Evolutionary conservation across 2,888 invertebrate species (phyloP).

Genomic region (Ptychoptera albimana): DNA sequence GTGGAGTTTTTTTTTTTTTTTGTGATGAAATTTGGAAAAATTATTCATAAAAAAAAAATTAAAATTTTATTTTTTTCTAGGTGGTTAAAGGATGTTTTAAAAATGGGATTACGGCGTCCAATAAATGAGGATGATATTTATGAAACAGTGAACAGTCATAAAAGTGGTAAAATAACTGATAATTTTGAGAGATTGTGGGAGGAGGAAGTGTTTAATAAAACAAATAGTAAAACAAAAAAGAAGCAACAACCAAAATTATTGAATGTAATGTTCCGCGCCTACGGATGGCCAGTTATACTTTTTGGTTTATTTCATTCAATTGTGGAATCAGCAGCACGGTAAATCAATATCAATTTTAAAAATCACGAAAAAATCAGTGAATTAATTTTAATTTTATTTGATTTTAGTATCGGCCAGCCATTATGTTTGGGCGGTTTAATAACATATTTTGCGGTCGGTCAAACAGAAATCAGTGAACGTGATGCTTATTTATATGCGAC

Average conservation of each 20-base stretch:
- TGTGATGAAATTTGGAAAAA: too few relatives aligned
- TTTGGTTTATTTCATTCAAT: conserved; percentile 5
- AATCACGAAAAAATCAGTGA: neutral
- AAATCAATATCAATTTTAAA: conserved; percentile 2
- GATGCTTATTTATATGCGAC: conserved; percentile 51
- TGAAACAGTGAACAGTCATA: conserved; percentile 2
- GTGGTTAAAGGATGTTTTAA: conserved; percentile 7
- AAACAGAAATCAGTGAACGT: conserved; percentile 29
- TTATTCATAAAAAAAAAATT: too few relatives aligned
- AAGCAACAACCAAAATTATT: conserved; percentile 9
- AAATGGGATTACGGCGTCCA: conserved; percentile 4
- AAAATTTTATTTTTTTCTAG: neutral
- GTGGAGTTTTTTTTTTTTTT: neutral
- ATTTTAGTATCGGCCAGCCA: conserved; percentile 41
- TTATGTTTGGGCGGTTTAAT: conserved; percentile 42
- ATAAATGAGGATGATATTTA: conserved; percentile 7
- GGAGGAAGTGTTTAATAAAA: conserved; percentile 4
- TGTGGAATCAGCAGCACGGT: conserved; percentile 3
- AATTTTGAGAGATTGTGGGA: conserved; percentile 19
- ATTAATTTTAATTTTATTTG: conserved; percentile 9
- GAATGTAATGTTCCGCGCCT: conserved; percentile 3
- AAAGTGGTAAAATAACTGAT: conserved; percentile 16
- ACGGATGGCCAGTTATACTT: conserved; percentile 2
- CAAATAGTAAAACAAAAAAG: conserved; percentile 1
- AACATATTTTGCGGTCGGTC: conserved; percentile 36